These are phyloP conservation scores for Drosophila colorata DNA, from an alignment of 2,888 invertebrate genomes.

Conservation along the genomic window DNA sequence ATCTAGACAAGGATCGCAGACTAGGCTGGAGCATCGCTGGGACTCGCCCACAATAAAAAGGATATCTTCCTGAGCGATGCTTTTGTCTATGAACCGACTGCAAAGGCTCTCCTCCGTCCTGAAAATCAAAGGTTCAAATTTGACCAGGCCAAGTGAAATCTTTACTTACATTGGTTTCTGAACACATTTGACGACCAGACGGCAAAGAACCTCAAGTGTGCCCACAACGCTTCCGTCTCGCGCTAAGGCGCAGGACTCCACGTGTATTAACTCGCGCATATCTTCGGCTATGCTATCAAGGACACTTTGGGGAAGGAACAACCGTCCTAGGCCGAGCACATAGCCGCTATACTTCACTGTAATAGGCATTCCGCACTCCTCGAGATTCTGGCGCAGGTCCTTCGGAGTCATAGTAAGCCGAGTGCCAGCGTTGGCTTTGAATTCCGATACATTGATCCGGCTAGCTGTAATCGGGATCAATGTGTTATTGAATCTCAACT, in stretches of 20 bases:
- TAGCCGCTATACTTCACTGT: conserved; percentile 50
- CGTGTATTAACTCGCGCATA: conserved; percentile 52
- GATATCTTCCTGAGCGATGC: conserved; percentile 72
- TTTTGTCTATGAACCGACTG: conserved; percentile 52
- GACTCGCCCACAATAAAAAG: conserved; percentile 73
- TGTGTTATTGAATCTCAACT: conserved; percentile 55
- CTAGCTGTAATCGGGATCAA: conserved; percentile 65
- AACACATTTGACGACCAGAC: conserved; percentile 65
- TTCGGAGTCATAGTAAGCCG: conserved; percentile 61
- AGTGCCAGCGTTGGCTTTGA: conserved; percentile 59
- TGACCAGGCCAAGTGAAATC: background rate
- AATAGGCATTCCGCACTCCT: conserved; percentile 64
- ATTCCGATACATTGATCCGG: conserved; percentile 76
- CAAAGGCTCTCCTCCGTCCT: conserved; percentile 23
- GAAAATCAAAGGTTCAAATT: background rate
- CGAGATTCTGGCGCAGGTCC: conserved; percentile 50
- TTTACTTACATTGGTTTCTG: conserved; percentile 28
- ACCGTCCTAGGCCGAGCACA: conserved; percentile 60
- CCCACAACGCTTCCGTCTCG: conserved; percentile 50
- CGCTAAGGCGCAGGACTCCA: conserved; percentile 50
- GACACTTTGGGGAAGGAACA: conserved; percentile 62
- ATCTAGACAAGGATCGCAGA: conserved; percentile 49
- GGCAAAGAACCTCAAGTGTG: conserved; percentile 55
- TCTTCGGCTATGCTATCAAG: conserved; percentile 48
- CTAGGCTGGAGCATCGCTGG: conserved; percentile 38